Evolutionary conservation across 2,113 vertebrate genomes (phyloP).

Genomic region (Malurus elegans): DNA sequence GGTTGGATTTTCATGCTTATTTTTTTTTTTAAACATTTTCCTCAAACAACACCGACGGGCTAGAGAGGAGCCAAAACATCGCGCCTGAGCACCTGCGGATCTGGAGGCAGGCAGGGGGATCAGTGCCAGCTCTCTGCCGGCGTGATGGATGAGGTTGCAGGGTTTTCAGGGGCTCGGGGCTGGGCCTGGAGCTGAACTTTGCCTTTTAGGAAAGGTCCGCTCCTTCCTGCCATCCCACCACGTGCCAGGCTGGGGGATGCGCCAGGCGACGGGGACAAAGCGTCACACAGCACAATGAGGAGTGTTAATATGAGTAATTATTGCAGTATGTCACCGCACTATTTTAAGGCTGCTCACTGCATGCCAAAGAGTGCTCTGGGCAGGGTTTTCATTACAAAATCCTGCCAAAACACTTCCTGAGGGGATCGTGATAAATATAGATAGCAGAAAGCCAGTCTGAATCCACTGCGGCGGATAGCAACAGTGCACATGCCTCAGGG

Average conservation of each 20-base stretch:
- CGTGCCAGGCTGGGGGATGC: background rate
- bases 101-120: background rate
- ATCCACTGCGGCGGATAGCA: slow-evolving; percentile 10
- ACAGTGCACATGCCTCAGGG: slow-evolving; percentile 19
- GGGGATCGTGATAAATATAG: slow-evolving; percentile 68
- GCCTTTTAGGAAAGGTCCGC: slow-evolving; percentile 18
- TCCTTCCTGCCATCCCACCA: background rate
- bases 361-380: slow-evolving; percentile 65
- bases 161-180: background rate
- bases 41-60: background rate
- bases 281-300: slow-evolving; percentile 32
- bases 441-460: slow-evolving; percentile 54
- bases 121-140: background rate
- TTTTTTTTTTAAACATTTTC: background rate
- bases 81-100: background rate
- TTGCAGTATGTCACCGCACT: slow-evolving; percentile 63
- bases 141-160: background rate
- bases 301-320: slow-evolving; percentile 71
- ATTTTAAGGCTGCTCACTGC: slow-evolving; percentile 65
- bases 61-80: background rate
- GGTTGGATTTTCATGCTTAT: background rate
- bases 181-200: background rate
- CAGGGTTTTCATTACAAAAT: slow-evolving; percentile 66
- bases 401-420: slow-evolving; percentile 71
- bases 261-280: slow-evolving; percentile 16